phyloP scores from a whole-genome alignment of 1,140 invertebrate genomes.

The Melitaea cinxia region DNA sequence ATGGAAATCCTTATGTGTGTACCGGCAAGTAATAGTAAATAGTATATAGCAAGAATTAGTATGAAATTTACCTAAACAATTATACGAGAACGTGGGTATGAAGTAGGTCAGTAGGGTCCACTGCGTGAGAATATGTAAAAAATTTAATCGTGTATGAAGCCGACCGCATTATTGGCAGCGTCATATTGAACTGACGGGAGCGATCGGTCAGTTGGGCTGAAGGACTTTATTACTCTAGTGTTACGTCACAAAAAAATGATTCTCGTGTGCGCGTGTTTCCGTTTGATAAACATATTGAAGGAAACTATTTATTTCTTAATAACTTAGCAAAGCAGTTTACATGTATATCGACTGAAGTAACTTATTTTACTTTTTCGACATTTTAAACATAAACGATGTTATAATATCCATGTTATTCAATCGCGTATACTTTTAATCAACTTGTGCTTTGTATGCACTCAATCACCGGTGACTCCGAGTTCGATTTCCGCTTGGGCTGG shows the following conservation, averaged over 20 bases:
- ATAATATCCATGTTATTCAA: no score
- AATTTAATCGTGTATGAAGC: slow-evolving; percentile 59
- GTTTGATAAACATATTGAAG: background rate
- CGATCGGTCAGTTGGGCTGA: slow-evolving; percentile 49
- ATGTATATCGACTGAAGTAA: no score
- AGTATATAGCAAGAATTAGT: no score
- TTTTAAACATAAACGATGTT: no score
- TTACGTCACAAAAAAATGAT: slow-evolving; percentile 17
- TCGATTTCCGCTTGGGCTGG: no score
- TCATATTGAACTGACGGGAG: slow-evolving; percentile 63
- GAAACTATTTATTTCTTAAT: background rate
- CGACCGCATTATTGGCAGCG: slow-evolving; percentile 61
- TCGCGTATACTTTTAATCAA: no score
- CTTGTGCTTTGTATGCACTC: no score
- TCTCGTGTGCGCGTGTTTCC: background rate
- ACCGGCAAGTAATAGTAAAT: no score
- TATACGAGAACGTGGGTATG: background rate
- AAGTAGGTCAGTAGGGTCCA: slow-evolving; percentile 21
- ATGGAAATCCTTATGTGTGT: no score
- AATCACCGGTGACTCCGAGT: no score
- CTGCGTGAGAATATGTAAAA: slow-evolving; percentile 61
- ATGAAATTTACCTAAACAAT: background rate
- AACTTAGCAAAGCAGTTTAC: no score
- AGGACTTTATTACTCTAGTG: slow-evolving; percentile 45
- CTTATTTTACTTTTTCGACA: no score